Percentiles rank a stretch among this genome's conserved stretches.
Evolutionary conservation across 2,797 vertebrate species (phyloP).

Genomic region (Sebastes trivittatus): DNA sequence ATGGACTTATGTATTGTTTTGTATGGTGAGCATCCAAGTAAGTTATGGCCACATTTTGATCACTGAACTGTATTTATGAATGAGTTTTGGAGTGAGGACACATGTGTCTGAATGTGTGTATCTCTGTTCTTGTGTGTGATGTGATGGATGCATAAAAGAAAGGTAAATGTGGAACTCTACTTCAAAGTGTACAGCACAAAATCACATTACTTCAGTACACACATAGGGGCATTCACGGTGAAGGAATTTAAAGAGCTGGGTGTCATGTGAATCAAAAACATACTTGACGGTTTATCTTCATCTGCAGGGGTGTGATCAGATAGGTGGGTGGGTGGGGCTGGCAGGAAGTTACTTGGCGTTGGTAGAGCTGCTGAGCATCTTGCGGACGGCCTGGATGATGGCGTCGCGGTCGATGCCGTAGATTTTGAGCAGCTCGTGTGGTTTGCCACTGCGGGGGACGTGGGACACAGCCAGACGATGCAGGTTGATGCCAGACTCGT

Average conservation of each 20-base stretch:
- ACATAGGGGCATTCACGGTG: conserved; percentile 69
- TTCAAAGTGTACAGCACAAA: conserved; percentile 74
- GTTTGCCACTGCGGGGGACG: conserved; percentile 81
- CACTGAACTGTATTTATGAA: conserved; percentile 19
- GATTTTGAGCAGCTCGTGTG: conserved; percentile 82
- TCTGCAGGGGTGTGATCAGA: conserved; percentile 31
- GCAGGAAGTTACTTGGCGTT: conserved; percentile 75
- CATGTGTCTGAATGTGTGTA: conserved; percentile 26
- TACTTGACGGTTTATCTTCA: conserved; percentile 39
- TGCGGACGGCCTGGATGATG: conserved; percentile 81
- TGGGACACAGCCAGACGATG: conserved; percentile 83
- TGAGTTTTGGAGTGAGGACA: conserved; percentile 19
- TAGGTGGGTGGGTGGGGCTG: conserved; percentile 37
- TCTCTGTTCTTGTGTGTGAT: conserved; percentile 32
- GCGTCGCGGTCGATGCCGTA: conserved; percentile 84
- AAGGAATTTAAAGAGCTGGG: conserved; percentile 52
- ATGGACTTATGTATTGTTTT: conserved; percentile 35
- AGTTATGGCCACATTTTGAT: conserved; percentile 30
- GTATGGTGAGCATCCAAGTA: conserved; percentile 35
- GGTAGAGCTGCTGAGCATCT: conserved; percentile 78
- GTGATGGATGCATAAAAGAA: conserved; percentile 57
- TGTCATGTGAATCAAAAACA: conserved; percentile 61
- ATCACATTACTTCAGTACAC: conserved; percentile 75
- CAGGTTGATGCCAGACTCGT: conserved; percentile 81
- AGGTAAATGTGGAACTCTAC: conserved; percentile 61